phyloP scores from a whole-genome alignment of 1,140 invertebrate species.

The Eriosoma lanigerum region DNA sequence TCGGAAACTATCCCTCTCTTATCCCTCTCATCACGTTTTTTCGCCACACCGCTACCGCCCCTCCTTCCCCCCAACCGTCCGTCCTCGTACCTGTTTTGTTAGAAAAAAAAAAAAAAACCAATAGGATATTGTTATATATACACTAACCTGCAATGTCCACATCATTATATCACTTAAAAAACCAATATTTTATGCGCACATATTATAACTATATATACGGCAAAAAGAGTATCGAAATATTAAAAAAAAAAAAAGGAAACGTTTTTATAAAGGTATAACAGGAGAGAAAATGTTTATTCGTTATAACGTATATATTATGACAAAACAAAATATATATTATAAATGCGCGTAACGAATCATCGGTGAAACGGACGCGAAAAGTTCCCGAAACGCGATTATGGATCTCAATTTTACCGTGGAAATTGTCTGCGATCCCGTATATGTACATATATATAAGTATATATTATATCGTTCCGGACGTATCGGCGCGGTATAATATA shows the following conservation, averaged over 20 bases:
- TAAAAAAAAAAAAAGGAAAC: neutral
- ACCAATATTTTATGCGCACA: slow-evolving; percentile 5
- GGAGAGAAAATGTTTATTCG: neutral
- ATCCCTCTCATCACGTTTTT: no score
- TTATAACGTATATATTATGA: neutral
- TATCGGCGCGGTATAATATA: no score
- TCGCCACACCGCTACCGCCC: no score
- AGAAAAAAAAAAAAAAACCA: no score
- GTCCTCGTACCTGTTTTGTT: no score
- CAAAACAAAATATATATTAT: neutral
- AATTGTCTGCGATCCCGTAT: neutral
- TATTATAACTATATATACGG: no score
- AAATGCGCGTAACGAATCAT: slow-evolving; percentile 37
- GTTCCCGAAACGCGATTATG: slow-evolving; percentile 14
- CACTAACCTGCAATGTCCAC: no score
- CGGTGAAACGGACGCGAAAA: neutral
- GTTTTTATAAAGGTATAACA: neutral
- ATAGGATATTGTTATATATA: no score
- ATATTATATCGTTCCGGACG: no score
- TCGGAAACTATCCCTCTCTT: no score
- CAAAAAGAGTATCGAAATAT: neutral
- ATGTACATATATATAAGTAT: neutral
- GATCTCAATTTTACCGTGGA: neutral
- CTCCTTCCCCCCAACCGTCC: no score
- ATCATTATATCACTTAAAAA: neutral